A percentile compares a stretch with the other conserved stretches of the same genome.
phyloP scores from a whole-genome alignment of 1,140 invertebrate species.

The Spodoptera frugiperda region DNA sequence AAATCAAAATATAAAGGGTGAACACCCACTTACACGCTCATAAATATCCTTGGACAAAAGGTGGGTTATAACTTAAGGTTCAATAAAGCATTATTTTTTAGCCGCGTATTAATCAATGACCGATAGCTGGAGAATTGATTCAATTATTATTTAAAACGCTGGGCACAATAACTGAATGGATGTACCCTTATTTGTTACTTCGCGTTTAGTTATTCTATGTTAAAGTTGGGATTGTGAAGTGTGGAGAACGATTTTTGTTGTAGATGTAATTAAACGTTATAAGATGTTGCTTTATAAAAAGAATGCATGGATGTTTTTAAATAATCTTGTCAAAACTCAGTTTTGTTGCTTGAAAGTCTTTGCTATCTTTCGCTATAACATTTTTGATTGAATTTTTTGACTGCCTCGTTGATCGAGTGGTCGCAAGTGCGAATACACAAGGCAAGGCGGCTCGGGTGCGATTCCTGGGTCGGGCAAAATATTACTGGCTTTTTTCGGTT shows the following conservation, averaged over 20 bases:
- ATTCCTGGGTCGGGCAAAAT: no score
- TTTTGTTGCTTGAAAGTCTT: no score
- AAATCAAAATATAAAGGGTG: slow-evolving; percentile 16
- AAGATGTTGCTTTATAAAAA: no score
- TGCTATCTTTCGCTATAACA: no score
- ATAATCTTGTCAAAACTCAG: no score
- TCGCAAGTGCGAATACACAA: no score
- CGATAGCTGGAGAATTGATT: slow-evolving; percentile 64
- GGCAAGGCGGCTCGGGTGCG: no score
- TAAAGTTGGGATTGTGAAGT: slow-evolving; percentile 49
- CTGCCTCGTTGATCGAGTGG: no score
- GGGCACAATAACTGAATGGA: slow-evolving; percentile 74
- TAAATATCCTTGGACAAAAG: slow-evolving; percentile 29
- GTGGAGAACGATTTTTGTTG: slow-evolving; percentile 54
- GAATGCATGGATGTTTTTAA: no score
- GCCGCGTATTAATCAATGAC: slow-evolving; percentile 64
- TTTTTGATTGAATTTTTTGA: no score
- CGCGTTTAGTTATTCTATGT: slow-evolving; percentile 72
- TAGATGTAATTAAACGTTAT: background rate
- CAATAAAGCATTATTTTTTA: slow-evolving; percentile 42
- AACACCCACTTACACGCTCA: slow-evolving; percentile 34
- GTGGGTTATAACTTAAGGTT: slow-evolving; percentile 2
- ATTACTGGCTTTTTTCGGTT: no score
- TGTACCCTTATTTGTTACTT: slow-evolving; percentile 75
- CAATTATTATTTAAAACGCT: slow-evolving; percentile 79